These are phyloP conservation scores for Cydia splendana DNA, from an alignment of 1,140 invertebrate species.

Conservation along the genomic window DNA sequence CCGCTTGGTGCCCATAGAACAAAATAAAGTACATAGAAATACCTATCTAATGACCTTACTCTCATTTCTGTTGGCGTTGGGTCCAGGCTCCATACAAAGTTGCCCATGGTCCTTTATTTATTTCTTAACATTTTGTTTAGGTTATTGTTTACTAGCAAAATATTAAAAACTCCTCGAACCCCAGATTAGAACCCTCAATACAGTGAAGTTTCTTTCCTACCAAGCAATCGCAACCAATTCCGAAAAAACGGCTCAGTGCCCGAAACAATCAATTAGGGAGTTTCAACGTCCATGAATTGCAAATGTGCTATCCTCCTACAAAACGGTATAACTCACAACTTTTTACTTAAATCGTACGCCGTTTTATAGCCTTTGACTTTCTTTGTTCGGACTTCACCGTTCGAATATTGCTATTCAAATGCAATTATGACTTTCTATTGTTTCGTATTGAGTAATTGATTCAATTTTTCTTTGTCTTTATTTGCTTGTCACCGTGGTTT, in stretches of 20 bases:
- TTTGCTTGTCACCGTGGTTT: neutral
- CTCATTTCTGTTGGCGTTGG: no score
- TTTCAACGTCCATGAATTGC: conserved; percentile 11
- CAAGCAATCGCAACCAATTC: conserved; percentile 9
- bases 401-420: conserved; percentile 6
- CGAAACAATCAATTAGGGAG: conserved; percentile 15
- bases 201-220: neutral
- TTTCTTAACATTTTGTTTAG: no score
- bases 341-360: neutral
- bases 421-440: conserved; percentile 19
- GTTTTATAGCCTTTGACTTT: neutral
- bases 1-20: no score
- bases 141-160: no score
- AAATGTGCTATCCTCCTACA: neutral
- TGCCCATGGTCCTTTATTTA: no score
- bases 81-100: no score
- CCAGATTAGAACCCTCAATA: neutral
- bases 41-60: no score
- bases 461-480: neutral
- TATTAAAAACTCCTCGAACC: no score
- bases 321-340: neutral
- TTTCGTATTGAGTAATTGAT: conserved; percentile 14
- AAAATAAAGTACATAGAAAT: no score
- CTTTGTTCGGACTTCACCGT: neutral
- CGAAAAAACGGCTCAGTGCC: neutral